phyloP scores from a whole-genome alignment of 2,797 vertebrate genomes.

The Enteromius anoplus region DNA sequence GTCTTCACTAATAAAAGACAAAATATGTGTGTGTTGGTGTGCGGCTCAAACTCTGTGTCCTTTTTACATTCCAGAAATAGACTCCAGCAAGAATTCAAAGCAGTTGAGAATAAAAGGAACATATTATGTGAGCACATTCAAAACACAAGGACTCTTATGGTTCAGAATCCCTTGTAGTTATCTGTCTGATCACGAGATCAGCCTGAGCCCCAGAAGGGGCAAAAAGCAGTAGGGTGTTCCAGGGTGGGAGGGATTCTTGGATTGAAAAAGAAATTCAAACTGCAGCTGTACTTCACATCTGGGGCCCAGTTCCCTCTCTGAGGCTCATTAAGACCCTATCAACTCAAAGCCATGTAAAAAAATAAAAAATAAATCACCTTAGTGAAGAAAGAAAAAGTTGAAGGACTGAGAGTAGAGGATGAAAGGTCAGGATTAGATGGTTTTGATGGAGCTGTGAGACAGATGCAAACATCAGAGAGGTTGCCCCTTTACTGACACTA shows the following conservation, averaged over 20 bases:
- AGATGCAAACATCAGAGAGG: conserved; percentile 31
- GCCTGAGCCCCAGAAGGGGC: not conserved
- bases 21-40: not conserved
- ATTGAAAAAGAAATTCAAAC: conserved; percentile 15
- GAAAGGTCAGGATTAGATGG: conserved; percentile 31
- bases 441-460: conserved; percentile 9
- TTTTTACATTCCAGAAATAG: conserved; percentile 37
- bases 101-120: conserved; percentile 5
- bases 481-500: conserved; percentile 12
- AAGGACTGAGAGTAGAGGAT: not conserved
- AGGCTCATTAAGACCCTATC: conserved; percentile 13
- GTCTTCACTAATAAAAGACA: conserved; percentile 17
- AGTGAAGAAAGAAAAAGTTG: conserved; percentile 4
- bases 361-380: not conserved
- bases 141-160: not conserved
- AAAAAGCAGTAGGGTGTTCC: not conserved
- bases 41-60: conserved; percentile 32
- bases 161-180: conserved; percentile 9
- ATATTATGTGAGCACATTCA: not conserved
- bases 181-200: conserved; percentile 2
- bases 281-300: conserved; percentile 53
- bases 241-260: conserved; percentile 7
- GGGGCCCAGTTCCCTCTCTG: not conserved
- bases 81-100: conserved; percentile 32
- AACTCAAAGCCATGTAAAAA: conserved; percentile 17